Evolutionary conservation across 2,797 vertebrate genomes (phyloP), one percentile per base, ranked within the genome.

Genomic region (Chelon auratus): DNA sequence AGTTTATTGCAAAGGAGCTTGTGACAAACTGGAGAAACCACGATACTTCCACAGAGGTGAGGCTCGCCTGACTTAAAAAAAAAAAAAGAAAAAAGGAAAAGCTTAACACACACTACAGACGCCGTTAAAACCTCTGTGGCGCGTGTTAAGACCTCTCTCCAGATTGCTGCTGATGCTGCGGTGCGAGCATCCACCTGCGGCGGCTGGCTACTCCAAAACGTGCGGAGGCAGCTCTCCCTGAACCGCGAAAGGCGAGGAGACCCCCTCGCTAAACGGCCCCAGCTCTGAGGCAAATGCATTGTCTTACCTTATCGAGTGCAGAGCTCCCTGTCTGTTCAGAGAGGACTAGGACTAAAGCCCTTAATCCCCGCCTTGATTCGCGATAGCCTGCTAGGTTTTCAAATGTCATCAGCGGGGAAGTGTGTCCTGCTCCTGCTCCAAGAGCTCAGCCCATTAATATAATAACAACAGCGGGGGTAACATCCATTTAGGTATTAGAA

Each of bases 351-450:
- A 86, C 75, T 83, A 91, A 93, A 93, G 88, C 88, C 86, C 81
- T 89, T 66, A 93, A 93, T 93, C 87, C 87, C 58, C 18, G 37
- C 78, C 82, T 88, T 87, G 87, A 90, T 90, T 88, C 89, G 80
- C 66, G 75, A 86, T 84, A 87, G 82, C 91, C 86, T 83, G 89
- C 88, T 78, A 83, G 88, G 81, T 93, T 88, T 92, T 86, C 81
- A 91, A 91, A 90, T 87, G 88, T 79, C 84, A 91, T 87, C 82
- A 65, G 68, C 33, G 70, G 68, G 76, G 77, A 85, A 84, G 74
- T 72, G 81, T 77, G 85, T 85, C 76, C 83, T 65, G 52, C 77
- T 85, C 59, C 69, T 68, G 40, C 55, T 50, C 42, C 66, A 72
- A 78, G 79, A 69, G 77, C 75, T 78, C 51, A 11, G 42, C 65